phyloP scores from a whole-genome alignment of 2,888 invertebrate genomes.

The Acrobasis consociella region DNA sequence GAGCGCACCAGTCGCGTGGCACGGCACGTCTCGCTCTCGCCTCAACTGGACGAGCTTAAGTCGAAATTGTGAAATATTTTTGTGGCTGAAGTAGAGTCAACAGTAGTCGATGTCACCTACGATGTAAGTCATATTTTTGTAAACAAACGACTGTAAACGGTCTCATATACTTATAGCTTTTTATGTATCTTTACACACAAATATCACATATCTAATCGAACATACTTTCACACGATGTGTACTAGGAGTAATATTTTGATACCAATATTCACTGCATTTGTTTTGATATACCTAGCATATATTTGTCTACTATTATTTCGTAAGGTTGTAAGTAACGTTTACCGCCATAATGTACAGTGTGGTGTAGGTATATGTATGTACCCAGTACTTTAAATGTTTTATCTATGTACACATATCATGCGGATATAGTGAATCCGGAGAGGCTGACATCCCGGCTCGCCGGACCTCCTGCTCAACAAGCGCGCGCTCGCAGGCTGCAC shows the following conservation, averaged over 20 bases:
- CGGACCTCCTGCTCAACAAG: constrained; percentile 56
- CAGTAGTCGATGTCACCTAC: constrained; percentile 52
- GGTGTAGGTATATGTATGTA: constrained; percentile 75
- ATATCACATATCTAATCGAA: constrained; percentile 78
- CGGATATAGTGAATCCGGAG: constrained; percentile 67
- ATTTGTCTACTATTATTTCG: constrained; percentile 64
- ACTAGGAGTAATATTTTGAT: constrained; percentile 79
- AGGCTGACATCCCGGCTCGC: constrained; percentile 64
- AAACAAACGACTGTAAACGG: constrained; percentile 57
- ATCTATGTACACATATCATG: constrained; percentile 80
- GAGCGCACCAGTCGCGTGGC: constrained; percentile 57
- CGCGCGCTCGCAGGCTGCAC: constrained; percentile 49
- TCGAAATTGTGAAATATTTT: constrained; percentile 54
- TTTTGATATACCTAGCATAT: constrained; percentile 72
- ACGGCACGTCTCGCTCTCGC: constrained; percentile 34
- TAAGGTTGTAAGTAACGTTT: constrained; percentile 69
- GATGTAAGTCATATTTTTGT: constrained; percentile 73
- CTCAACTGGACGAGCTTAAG: constrained; percentile 52
- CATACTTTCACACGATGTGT: constrained; percentile 66
- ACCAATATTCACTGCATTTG: constrained; percentile 77
- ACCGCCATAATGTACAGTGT: constrained; percentile 75
- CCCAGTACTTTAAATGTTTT: constrained; percentile 69
- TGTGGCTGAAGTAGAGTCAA: constrained; percentile 53
- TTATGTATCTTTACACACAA: constrained; percentile 69
- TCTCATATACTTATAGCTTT: constrained; percentile 64